A percentile compares a stretch with the other conserved stretches of the same genome.
Conservation (phyloP, 2,888 invertebrate genomes). For the Amphimallon solstitiale region DNA sequence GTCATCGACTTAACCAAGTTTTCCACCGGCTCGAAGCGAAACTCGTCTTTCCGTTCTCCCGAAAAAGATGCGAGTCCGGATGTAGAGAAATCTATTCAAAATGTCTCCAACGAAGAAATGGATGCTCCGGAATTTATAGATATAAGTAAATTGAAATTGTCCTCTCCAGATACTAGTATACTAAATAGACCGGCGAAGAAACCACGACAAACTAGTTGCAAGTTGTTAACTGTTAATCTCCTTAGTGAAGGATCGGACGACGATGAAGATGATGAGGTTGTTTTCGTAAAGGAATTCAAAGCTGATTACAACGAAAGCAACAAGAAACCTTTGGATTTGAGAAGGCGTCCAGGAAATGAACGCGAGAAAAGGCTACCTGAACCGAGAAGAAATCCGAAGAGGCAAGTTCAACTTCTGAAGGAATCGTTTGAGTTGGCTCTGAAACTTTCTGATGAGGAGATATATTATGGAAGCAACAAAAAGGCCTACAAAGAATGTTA, state of each 20-base stretch:
- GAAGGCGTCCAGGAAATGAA: not conserved
- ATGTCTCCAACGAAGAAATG: conserved; percentile 18
- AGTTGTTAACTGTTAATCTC: not conserved
- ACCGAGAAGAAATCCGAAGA: conserved; percentile 49
- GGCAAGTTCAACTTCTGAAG: conserved; percentile 50
- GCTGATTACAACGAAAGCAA: conserved; percentile 10
- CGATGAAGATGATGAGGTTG: conserved; percentile 50
- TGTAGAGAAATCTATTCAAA: not conserved
- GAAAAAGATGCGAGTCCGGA: not conserved
- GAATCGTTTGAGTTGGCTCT: conserved; percentile 44
- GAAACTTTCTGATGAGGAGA: conserved; percentile 42
- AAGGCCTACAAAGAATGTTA: not conserved
- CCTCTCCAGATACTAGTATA: conserved; percentile 3
- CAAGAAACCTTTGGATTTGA: conserved; percentile 30
- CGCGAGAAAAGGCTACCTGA: conserved; percentile 21
- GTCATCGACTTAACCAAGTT: conserved; percentile 35
- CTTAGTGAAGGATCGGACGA: conserved; percentile 13
- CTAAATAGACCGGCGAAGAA: conserved; percentile 6
- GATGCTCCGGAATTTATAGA: conserved; percentile 46
- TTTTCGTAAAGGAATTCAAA: conserved; percentile 52
- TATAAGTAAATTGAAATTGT: conserved; percentile 41
- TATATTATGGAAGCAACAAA: conserved; percentile 21
- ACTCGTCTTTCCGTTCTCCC: conserved; percentile 18
- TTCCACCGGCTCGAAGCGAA: not conserved
- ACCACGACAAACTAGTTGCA: not conserved